Evolutionary conservation across 2,888 invertebrate genomes (phyloP), one percentile per base, ranked within the genome.

Genomic region (Sphaerophoria taeniata): DNA sequence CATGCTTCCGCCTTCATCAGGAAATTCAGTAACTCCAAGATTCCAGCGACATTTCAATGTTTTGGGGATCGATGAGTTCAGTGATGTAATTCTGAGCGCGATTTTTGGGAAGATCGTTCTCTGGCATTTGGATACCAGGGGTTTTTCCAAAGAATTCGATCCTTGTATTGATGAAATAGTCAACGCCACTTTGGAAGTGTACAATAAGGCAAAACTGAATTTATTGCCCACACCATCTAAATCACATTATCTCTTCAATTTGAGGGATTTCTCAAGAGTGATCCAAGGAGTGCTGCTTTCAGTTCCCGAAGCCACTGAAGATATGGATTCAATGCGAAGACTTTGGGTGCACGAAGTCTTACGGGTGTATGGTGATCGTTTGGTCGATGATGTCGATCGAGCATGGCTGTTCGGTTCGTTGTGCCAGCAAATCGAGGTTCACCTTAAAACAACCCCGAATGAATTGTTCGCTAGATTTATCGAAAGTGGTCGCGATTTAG

Each of bases 81-180:
- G 96, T 87, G 97, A 98, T 88, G 94, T 94, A 0, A 96, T 97
- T 0, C 94, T 98, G 93, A 94, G 94, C 16, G 95, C 96, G 12
- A 98, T 98, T 85, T 98, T 98, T 89, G 95, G 96, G 76, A 95
- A 96, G 91, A 98, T 99, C 87, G 95, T 98, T 92, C 93, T 97
- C 39, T 98, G 98, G 98, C 98, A 99, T 93, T 94, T 98, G 89
- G 97, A 98, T 89, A 96, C 97, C n/a, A 97, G 97, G 90, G 98
- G 98, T 6, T 99, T 98, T 92, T 96, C 97, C 11, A 97, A 97
- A 91, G 98, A 98, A 79, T 98, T 98, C 91, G 97, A 98, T 93
- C 96, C 97, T 0, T 97, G 97, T 89, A 97, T 98, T 73, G 96
- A 97, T 71, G 96, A 98, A 92, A 94, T 99, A 71, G 98, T 98